Conservation (phyloP, 1,140 invertebrate species). For the Sweltsa coloradensis region DNA sequence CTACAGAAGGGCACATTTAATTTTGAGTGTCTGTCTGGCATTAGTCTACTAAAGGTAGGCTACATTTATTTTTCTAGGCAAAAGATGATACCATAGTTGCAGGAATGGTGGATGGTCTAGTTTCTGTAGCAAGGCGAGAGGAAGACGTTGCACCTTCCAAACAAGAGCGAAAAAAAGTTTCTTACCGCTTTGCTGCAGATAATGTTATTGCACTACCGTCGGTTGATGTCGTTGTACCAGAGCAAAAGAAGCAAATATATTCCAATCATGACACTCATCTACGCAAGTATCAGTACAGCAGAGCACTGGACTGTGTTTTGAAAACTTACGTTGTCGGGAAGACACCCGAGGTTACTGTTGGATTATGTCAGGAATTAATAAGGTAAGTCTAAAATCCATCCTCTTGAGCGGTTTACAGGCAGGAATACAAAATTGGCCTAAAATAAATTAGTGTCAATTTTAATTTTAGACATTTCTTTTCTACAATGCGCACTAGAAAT, state of each 20-base stretch:
- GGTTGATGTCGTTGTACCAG: constrained; percentile 39
- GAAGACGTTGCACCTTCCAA: constrained; percentile 31
- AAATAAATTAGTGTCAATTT: too few species aligned
- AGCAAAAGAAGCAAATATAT: constrained; percentile 33
- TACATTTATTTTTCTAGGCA: constrained; percentile 37
- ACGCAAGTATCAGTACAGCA: constrained; percentile 68
- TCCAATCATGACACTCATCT: constrained; percentile 55
- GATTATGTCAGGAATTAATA: constrained; percentile 72
- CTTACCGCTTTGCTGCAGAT: constrained; percentile 35
- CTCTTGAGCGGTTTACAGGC: too few species aligned
- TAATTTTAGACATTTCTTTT: too few species aligned
- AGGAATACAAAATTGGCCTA: too few species aligned
- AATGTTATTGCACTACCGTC: constrained; percentile 31
- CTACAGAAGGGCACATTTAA: too few species aligned
- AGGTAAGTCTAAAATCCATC: too few species aligned
- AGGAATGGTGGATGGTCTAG: constrained; percentile 84
- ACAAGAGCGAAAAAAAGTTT: constrained; percentile 28
- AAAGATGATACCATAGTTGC: constrained; percentile 75
- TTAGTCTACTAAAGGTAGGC: neutral
- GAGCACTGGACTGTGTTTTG: constrained; percentile 65
- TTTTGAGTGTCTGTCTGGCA: too few species aligned
- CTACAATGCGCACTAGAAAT: too few species aligned
- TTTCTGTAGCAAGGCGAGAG: constrained; percentile 72
- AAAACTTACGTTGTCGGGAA: constrained; percentile 42
- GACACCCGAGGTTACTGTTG: constrained; percentile 62